Evolutionary conservation across 2,113 vertebrate genomes (phyloP), one percentile per base, ranked within the genome.

Genomic region (Gasterosteus nipponicus): DNA sequence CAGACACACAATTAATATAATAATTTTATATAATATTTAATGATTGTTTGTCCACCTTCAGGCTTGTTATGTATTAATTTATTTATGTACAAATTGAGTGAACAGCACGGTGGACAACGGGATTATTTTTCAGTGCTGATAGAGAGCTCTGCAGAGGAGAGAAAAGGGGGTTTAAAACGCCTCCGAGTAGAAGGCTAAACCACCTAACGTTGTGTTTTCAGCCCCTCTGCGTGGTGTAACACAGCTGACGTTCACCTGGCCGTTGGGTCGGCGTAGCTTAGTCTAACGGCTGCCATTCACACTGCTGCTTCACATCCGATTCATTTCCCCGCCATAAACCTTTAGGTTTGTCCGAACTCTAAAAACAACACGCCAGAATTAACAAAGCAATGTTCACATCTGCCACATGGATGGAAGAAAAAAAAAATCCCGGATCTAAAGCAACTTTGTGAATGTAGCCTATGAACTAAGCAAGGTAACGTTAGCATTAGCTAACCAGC

Each of bases 51-150:
- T 87, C 89, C 69, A 67, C 71, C 57, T 74, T 41, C 69, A 84
- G 87, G 87, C 81, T 75, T 70, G 29, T 77, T 68, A 77, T 69
- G 44, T 86, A 77, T 77, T 77, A 49, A 75, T 73, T 78, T 80
- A 71, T 82, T 81, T 92, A 93, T 91, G 80, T 90, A 92, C 88
- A 87, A 86, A 90, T 81, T 67, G 65, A 82, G 77, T 86, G 85
- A 84, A 85, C 60, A 70, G 78, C 64, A 12, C 51, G 64, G 64
- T 51, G 64, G 64, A 51, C 64, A 35, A 6, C 67, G 70, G 65
- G 18, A 61, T 75, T 78, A 39, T 80, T 79, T 87, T 77, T 80
- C 51, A 54, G 76, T 75, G 73, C 72, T 81, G 83, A 76, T n/a
- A 68, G 73, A 81, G 26, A 79, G 75, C 82, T 85, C 74, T 70